These are phyloP conservation scores for Corvus hawaiiensis DNA, from an alignment of 2,113 vertebrate genomes.

Conservation along the genomic window DNA sequence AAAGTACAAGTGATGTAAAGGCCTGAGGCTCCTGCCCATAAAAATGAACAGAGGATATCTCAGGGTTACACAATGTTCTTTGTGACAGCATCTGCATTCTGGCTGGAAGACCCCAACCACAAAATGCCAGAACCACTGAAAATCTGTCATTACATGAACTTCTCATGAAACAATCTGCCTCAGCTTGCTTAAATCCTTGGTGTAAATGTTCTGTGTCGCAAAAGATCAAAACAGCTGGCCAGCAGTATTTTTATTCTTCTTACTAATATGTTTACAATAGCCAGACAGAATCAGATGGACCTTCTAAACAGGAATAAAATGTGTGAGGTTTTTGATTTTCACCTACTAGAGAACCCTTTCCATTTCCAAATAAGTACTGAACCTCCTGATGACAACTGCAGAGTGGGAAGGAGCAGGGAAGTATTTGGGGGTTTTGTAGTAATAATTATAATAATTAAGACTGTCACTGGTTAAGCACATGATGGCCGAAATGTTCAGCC, in stretches of 20 bases:
- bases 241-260: background rate
- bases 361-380: background rate
- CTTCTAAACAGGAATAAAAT: background rate
- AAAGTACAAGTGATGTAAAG: background rate
- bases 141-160: background rate
- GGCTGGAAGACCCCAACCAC: background rate
- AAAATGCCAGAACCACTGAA: background rate
- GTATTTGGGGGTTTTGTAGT: background rate
- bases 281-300: background rate
- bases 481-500: background rate
- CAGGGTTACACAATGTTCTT: background rate
- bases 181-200: background rate
- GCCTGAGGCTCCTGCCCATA: background rate
- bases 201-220: background rate
- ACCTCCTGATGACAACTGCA: background rate
- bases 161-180: background rate
- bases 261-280: background rate
- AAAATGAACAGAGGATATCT: background rate
- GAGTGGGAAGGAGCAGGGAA: background rate
- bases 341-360: background rate
- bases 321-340: background rate
- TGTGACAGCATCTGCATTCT: background rate
- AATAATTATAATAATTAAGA: slow-evolving; percentile 41
- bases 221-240: background rate
- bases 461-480: background rate